Conservation (phyloP, 2,888 invertebrate species). For the Ormyrus rosae region DNA sequence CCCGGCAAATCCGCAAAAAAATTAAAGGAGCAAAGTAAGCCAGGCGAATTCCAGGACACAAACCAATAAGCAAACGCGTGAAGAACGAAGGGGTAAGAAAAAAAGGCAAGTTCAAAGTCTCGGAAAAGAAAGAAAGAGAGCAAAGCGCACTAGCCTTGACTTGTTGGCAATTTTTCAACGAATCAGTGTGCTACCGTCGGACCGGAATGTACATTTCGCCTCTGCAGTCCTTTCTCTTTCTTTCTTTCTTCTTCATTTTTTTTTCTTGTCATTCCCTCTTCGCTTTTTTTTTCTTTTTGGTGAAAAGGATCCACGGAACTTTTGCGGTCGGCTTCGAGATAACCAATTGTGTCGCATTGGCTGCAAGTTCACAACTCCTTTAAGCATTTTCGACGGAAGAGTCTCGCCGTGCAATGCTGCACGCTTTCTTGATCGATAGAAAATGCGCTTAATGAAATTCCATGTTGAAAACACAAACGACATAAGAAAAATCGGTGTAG, state of each 20-base stretch:
- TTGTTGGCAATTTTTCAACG: constrained; percentile 72
- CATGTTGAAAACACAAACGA: too few relatives aligned
- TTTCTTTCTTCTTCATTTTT: constrained; percentile 14
- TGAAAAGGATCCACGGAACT: constrained; percentile 51
- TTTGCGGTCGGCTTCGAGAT: constrained; percentile 51
- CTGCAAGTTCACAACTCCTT: not conserved
- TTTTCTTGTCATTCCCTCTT: not conserved
- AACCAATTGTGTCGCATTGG: constrained; percentile 47
- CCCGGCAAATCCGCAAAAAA: too few relatives aligned
- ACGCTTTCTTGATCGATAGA: constrained; percentile 9
- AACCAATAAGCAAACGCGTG: constrained; percentile 24
- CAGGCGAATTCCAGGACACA: not conserved
- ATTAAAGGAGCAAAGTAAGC: not conserved
- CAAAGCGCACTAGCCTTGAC: constrained; percentile 49
- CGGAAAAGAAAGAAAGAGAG: constrained; percentile 32
- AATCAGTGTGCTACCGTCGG: constrained; percentile 67
- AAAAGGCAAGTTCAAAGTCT: not conserved
- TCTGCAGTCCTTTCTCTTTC: constrained; percentile 31
- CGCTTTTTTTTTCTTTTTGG: not conserved
- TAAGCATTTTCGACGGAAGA: constrained; percentile 21
- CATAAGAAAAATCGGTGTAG: too few relatives aligned
- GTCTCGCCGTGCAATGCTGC: not conserved
- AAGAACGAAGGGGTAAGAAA: constrained; percentile 15
- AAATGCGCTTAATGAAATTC: not conserved
- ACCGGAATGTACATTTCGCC: constrained; percentile 66